Base-by-base conservation (phyloP, 2,797 vertebrate species). In the Chelidonichthys spinosus region DNA sequence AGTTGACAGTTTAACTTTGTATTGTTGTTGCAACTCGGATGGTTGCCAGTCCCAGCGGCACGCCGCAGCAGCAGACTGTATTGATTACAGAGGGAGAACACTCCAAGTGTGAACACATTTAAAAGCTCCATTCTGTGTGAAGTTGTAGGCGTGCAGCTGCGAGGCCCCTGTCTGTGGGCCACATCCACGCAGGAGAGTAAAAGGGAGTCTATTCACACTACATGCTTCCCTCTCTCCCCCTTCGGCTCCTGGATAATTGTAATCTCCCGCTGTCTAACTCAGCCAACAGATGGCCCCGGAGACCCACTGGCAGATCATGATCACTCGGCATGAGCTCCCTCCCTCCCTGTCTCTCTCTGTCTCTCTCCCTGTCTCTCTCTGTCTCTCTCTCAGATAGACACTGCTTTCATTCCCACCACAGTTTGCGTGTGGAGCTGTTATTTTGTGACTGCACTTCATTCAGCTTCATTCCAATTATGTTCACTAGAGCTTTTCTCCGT, bases 281-380 rank as follows among this genome's bases (percentile, higher is more conserved):
- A 84, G 81, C 88, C 90, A 79, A 89, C 91, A 91, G 90, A 90
- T 87, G 90, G 91, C 91, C 82, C 90, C 63, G 88, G 89, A 91
- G 90, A 88, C 88, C 80, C 81, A 83, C 86, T 79, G 73, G 70
- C 82, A 90, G 84, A 87, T 85, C 84, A 76, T 78, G 79, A 81
- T 91, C 76, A 71, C 86, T 84, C 91, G 87, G 91, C 91, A 68
- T 8, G 89, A 85, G 77, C 56, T 63, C 79, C 63, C 76, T 15
- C 72, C 62, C 77, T 81, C 77, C 82, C 59, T 44, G 1, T 25
- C 25, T 25, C 25, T 25, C 25, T 25, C 25, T 25, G 25, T 25
- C 25, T 25, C 25, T 25, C 25, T 25, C 25, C 2, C 25, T 25
- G 1, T 65, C 79, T 84, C 79, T 52, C 49, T 52, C 11, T 17